phyloP scores from a whole-genome alignment of 2,113 vertebrate genomes.

The Scophthalmus maximus region DNA sequence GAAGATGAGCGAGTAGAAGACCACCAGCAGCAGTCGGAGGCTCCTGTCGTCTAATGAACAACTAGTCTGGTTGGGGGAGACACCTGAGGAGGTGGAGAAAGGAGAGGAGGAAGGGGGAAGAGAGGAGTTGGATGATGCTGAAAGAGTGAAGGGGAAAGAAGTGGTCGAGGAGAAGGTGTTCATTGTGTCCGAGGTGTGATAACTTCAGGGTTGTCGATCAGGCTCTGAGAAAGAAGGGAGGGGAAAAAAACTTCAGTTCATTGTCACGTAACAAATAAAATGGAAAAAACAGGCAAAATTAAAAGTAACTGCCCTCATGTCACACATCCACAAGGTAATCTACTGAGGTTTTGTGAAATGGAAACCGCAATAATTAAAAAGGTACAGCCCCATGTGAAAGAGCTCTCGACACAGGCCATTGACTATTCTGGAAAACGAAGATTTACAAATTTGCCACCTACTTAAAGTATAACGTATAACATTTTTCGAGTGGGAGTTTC shows the following conservation, averaged over 20 bases:
- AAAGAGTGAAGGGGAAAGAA: not conserved
- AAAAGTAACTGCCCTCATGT: too few relatives aligned
- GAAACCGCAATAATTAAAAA: too few relatives aligned
- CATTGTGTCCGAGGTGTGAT: slow-evolving; percentile 30
- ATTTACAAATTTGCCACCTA: too few relatives aligned
- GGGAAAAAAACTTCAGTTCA: not conserved
- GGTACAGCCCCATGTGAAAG: too few relatives aligned
- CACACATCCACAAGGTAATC: too few relatives aligned
- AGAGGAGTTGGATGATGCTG: too few relatives aligned
- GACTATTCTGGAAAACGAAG: too few relatives aligned
- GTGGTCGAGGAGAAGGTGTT: not conserved
- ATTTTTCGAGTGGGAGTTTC: too few relatives aligned
- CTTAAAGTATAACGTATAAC: too few relatives aligned
- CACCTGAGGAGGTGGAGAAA: not conserved
- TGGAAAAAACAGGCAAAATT: not conserved
- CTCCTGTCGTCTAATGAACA: slow-evolving; percentile 76
- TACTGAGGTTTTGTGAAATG: too few relatives aligned
- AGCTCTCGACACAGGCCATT: too few relatives aligned
- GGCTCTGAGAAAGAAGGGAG: slow-evolving; percentile 16
- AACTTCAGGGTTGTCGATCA: not conserved
- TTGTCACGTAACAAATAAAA: not conserved
- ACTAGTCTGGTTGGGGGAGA: not conserved
- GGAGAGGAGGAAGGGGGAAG: not conserved
- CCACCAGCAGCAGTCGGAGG: slow-evolving; percentile 77
- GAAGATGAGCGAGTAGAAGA: slow-evolving; percentile 87